Base-by-base conservation (phyloP, 2,113 vertebrate species). In the Phalacrocorax aristotelis region DNA sequence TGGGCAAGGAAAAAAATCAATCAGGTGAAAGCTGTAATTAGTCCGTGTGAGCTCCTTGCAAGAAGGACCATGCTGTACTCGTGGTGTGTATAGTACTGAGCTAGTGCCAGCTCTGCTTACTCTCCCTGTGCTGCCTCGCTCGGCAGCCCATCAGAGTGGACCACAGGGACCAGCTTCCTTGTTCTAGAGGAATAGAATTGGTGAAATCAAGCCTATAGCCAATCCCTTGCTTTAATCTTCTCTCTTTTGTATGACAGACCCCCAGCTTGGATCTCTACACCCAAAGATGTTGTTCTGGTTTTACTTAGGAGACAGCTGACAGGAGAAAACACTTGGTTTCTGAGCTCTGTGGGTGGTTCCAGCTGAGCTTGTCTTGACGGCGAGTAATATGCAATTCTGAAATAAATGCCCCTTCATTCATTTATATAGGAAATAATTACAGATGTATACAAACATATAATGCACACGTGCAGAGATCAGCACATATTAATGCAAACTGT, bases 101-200 rank as follows among this genome's bases (percentile, higher is more conserved):
- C 65, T 55, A 25, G 44, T 48, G 64, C 78, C 84, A 90, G 69
- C 40, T 55, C 60, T 79, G 7, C 54, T 44, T 51, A 1, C 29
- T 55, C 19, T 72, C 54, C 36, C 60, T 0, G 0, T 5, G 29
- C 68, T 69, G n/a, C 54, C 49, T 74, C 3, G 0, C 66, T 58
- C 36, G 0, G 48, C 21, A 42, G 62, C 52, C 60, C 76, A 44
- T 13, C 51, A 57, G 87, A 64, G 65, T 76, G 36, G 11, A 77
- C 21, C 7, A 6, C 60, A 54, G n/a, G 36, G 21, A 57, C 52
- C 3, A 3, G 10, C 34, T 10, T 88, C 26, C 38, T 61, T 54
- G 10, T 9, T 76, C 65, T 15, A 62, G 38, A 80, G 22, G 22
- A 83, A 20, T 2, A 69, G 30, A 85, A 80, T 0, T 20, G 40